Conservation (phyloP, 2,888 invertebrate genomes). For the Tethea ocularis region DNA sequence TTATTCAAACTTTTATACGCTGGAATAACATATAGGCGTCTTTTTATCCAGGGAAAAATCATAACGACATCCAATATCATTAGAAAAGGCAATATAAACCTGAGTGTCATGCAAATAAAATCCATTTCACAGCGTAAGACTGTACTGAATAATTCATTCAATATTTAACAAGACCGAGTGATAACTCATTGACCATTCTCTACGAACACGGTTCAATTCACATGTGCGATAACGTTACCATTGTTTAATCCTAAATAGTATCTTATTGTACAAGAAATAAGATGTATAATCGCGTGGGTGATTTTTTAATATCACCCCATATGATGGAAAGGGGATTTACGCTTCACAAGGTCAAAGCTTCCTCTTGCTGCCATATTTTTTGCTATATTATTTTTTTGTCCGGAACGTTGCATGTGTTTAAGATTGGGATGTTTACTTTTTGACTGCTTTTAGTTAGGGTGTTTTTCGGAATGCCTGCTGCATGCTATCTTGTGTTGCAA, state of each 20-base stretch:
- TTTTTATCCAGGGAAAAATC: no score
- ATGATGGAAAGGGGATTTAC: conserved; percentile 35
- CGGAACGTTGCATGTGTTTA: conserved; percentile 8
- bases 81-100: not conserved
- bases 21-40: no score
- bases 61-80: conserved; percentile 1
- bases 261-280: conserved; percentile 4
- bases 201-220: not conserved
- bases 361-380: conserved; percentile 36
- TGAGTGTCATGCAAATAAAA: not conserved
- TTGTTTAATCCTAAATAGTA: not conserved
- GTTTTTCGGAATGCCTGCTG: not conserved
- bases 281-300: conserved; percentile 10
- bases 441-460: not conserved
- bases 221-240: not conserved
- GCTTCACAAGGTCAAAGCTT: conserved; percentile 41
- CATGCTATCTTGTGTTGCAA: not conserved
- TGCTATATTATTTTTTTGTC: conserved; percentile 19
- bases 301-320: not conserved
- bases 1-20: no score
- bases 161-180: not conserved
- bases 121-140: not conserved
- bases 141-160: conserved; percentile 5
- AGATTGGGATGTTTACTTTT: conserved; percentile 4
- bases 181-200: conserved; percentile 9